phyloP scores from a whole-genome alignment of 2,797 vertebrate genomes.

The Rhadinocentrus ornatus region DNA sequence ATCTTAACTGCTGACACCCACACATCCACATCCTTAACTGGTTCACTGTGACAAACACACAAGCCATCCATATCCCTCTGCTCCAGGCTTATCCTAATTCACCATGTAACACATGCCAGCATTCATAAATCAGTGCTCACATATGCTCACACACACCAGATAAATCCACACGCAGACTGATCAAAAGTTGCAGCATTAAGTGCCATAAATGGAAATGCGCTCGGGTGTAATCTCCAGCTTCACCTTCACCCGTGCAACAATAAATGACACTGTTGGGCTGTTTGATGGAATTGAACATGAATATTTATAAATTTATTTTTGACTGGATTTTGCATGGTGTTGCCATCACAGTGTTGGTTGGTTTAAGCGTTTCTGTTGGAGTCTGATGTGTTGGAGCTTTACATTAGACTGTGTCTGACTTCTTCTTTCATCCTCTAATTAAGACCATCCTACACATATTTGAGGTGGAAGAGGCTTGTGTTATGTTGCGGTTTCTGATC shows the following conservation, averaged over 20 bases:
- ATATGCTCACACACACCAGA: slow-evolving; percentile 22
- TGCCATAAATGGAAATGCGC: slow-evolving; percentile 8
- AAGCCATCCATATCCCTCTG: slow-evolving; percentile 27
- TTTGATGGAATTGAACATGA: not conserved
- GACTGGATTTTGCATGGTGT: not conserved
- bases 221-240: not conserved
- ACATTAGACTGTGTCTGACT: not conserved
- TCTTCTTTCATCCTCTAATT: not conserved
- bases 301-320: slow-evolving; percentile 8
- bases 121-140: slow-evolving; percentile 31
- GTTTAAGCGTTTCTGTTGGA: slow-evolving; percentile 1
- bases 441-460: too few species aligned
- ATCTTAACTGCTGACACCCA: slow-evolving; percentile 32
- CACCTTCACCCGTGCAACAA: slow-evolving; percentile 16
- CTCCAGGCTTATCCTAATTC: slow-evolving; percentile 47
- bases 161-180: slow-evolving; percentile 22
- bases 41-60: slow-evolving; percentile 25
- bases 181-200: not conserved
- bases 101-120: slow-evolving; percentile 47
- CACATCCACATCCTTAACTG: slow-evolving; percentile 9
- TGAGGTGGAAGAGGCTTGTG: too few species aligned
- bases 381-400: too few species aligned
- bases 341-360: not conserved
- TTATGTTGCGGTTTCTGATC: too few species aligned
- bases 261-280: not conserved